Percentiles rank a stretch among this genome's conserved stretches.
These are phyloP conservation scores for Agelastica alni DNA, from an alignment of 2,888 invertebrate genomes.

Conservation along the genomic window DNA sequence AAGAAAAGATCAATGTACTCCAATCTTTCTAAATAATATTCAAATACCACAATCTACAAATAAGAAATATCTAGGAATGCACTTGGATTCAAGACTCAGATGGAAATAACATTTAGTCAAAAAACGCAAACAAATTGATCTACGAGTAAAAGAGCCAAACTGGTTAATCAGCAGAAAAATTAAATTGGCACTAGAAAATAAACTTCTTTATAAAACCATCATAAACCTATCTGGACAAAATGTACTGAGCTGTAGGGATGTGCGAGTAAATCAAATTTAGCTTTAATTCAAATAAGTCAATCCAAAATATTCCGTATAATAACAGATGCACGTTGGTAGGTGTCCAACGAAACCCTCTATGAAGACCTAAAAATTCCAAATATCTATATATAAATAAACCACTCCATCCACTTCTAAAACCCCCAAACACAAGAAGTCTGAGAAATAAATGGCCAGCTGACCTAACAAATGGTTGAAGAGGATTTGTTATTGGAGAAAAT, in stretches of 20 bases:
- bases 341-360: background rate
- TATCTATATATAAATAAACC: too few relatives aligned
- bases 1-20: background rate
- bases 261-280: background rate
- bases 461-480: too few relatives aligned
- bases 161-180: background rate
- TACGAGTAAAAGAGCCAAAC: too few relatives aligned
- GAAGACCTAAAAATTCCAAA: background rate
- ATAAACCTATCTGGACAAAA: background rate
- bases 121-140: too few relatives aligned
- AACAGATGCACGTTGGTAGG: conserved; percentile 1
- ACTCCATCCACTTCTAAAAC: too few relatives aligned
- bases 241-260: conserved; percentile 3
- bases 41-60: conserved; percentile 1
- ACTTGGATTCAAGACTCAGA: background rate
- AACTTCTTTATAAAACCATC: background rate
- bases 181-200: background rate
- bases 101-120: too few relatives aligned
- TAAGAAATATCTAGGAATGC: background rate
- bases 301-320: background rate
- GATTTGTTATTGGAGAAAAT: too few relatives aligned
- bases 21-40: background rate
- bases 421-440: too few relatives aligned
- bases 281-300: conserved; percentile 1
- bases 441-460: too few relatives aligned